Base-by-base conservation (phyloP, 2,888 invertebrate species). In the Apantesis nais region DNA sequence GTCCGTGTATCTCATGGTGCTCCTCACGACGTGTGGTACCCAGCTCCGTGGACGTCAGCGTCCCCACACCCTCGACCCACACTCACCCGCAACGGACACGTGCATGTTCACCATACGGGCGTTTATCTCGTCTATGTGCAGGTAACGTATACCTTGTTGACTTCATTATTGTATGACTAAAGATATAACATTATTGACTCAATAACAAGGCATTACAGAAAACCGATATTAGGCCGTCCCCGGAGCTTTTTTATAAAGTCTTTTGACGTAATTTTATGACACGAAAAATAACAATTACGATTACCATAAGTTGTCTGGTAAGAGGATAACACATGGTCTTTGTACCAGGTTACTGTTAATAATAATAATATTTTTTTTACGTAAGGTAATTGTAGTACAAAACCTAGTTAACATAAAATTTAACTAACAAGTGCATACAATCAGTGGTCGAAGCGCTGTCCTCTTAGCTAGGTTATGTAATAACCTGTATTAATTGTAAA, bases 71-170 rank as follows among this genome's bases (percentile, higher is more conserved):
- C 96, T 68, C 92, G 95, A 31, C 95, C 96, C 75, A 97, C 97
- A 71, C 93, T 93, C 62, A 93, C 97, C 1, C 88, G 95, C 61
- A 95, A 95, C 73, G 98, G 97, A 0, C 95, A 96, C 67, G 90
- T 98, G 0, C 96, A 96, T 19, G 96, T 98, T 0, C 96, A 96
- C 78, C 96, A 97, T 78, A 90, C 96, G 0, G 98, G 98, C 41
- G 93, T 98, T 29, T 98, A 98, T 88, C 96, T 97, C 70, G 95
- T 97, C 64, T 98, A 98, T 85, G 97, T 97, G 0, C 97, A 97
- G 95, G 97, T 96, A 77, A 81, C 60, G 16, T 62, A 19, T 12
- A 31, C n/a, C n/a, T n/a, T n/a, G n/a, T n/a, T n/a, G n/a, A n/a
- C n/a, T n/a, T n/a, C n/a, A n/a, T n/a, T n/a, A n/a, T n/a, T n/a